Base-by-base conservation (phyloP, 2,888 invertebrate species). In the Erpobdella octoculata region DNA sequence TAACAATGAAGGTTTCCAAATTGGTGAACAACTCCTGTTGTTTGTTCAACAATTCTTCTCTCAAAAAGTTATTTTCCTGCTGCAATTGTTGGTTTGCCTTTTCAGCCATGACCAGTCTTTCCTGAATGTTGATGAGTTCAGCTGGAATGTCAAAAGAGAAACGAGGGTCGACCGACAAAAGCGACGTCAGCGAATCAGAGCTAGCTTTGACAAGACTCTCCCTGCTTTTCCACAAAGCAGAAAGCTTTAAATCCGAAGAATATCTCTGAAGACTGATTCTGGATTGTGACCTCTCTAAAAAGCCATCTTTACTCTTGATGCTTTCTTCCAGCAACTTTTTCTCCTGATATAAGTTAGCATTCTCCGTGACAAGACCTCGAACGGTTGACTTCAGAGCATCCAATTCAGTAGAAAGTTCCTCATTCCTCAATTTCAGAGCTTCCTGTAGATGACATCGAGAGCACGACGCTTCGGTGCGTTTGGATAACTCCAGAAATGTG, bases 51-150 rank as follows among this genome's bases (percentile, higher is more conserved):
- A 74, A 46, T n/a, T 46, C 25, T 37, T 66, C 58, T 31, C 41
- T 61, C 58, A 75, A 65, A 25, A 53, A 31, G 25, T 64, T 65
- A 4, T 62, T 72, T 48, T 75, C 74, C 18, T 70, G 68, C 9
- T 33, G 31, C 35, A 72, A 37, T 28, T 73, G 36, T 41, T 66
- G 71, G 65, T 74, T 75, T 64, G 61, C 53, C 70, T 62, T 33
- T n/a, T 72, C 46, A 18, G 72, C 36, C 2, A n/a, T 21, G 1
- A 62, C 67, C 33, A 72, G n/a, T 59, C 75, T 74, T 25, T 76
- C 76, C 71, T 74, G 68, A 12, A 76, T 68, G 12, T 33, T 41
- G 18, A 73, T 53, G 31, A 73, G 25, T 37, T 72, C 74, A 8
- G 25, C 59, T 12, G 71, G 61, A 36, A 73, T 62, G 36, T 74